phyloP scores from a whole-genome alignment of 2,797 vertebrate genomes.

The Holocentrus rufus region DNA sequence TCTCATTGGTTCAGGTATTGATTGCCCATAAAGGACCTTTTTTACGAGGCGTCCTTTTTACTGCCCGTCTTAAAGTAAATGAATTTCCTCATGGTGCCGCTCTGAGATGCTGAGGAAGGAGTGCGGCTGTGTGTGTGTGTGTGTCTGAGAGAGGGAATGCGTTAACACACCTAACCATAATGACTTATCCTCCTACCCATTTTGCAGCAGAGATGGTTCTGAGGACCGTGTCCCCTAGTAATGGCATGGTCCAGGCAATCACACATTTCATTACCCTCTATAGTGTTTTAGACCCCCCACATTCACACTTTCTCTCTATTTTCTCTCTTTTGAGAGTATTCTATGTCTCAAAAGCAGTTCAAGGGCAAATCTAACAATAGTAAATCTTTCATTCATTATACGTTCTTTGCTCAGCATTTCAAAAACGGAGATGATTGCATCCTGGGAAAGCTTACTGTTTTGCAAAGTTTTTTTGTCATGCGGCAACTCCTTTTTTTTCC shows the following conservation, averaged over 20 bases:
- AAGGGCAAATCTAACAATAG: constrained; percentile 26
- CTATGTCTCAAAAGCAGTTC: constrained; percentile 8
- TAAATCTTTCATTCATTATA: constrained; percentile 18
- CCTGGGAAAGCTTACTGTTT: neutral
- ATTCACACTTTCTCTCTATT: constrained; percentile 22
- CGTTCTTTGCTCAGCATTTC: neutral
- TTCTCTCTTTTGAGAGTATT: constrained; percentile 17
- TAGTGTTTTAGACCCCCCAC: constrained; percentile 51
- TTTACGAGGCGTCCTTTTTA: constrained; percentile 75
- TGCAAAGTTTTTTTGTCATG: neutral
- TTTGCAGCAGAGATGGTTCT: constrained; percentile 53
- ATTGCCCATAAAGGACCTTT: constrained; percentile 79
- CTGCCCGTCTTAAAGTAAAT: constrained; percentile 79
- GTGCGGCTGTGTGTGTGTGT: constrained; percentile 23
- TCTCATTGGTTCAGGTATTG: constrained; percentile 74
- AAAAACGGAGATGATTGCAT: constrained; percentile 11
- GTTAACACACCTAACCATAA: constrained; percentile 61
- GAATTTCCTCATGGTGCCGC: constrained; percentile 69
- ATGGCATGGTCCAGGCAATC: constrained; percentile 60
- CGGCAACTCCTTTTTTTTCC: neutral
- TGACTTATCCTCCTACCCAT: constrained; percentile 59
- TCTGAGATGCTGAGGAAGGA: constrained; percentile 53
- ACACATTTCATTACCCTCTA: constrained; percentile 67
- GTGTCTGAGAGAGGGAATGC: constrained; percentile 26
- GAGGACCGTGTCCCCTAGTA: constrained; percentile 47